Evolutionary conservation across 2,797 vertebrate species (phyloP).

Genomic region (Telmatherina bonti): DNA sequence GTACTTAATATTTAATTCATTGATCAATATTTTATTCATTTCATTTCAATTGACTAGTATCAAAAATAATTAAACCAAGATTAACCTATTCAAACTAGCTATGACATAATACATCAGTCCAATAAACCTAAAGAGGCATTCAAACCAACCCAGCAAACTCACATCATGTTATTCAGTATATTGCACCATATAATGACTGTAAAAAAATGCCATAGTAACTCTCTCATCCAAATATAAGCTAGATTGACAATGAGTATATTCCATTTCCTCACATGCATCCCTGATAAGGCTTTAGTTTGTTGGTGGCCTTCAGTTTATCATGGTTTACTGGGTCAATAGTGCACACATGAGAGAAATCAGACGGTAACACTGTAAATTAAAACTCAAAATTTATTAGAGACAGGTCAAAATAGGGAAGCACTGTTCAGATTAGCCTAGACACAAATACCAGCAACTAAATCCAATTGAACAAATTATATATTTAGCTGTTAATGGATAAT

Average conservation of each 20-base stretch:
- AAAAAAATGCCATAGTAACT: too few relatives aligned
- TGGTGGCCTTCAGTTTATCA: constrained; percentile 2
- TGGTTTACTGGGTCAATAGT: constrained; percentile 26
- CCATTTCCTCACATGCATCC: neutral
- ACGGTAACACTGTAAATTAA: constrained; percentile 19
- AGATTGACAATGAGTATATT: neutral
- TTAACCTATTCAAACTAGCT: too few relatives aligned
- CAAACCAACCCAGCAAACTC: too few relatives aligned
- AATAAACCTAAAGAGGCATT: too few relatives aligned
- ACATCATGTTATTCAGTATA: too few relatives aligned
- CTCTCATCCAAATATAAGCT: neutral
- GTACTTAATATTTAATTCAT: too few relatives aligned
- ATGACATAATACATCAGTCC: too few relatives aligned
- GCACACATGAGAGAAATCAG: constrained; percentile 16
- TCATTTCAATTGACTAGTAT: too few relatives aligned
- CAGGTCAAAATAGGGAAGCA: neutral
- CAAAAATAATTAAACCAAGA: too few relatives aligned
- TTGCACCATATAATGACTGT: too few relatives aligned
- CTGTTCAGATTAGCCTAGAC: constrained; percentile 4
- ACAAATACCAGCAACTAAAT: constrained; percentile 12
- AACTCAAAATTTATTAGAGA: constrained; percentile 41
- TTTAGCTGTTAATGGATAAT: constrained; percentile 9
- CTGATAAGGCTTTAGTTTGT: constrained; percentile 4
- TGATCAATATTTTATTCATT: too few relatives aligned
- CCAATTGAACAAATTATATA: constrained; percentile 2